Percentiles rank a stretch among this genome's conserved stretches.
Conservation (phyloP, 2,113 vertebrate species). For the Egretta garzetta region DNA sequence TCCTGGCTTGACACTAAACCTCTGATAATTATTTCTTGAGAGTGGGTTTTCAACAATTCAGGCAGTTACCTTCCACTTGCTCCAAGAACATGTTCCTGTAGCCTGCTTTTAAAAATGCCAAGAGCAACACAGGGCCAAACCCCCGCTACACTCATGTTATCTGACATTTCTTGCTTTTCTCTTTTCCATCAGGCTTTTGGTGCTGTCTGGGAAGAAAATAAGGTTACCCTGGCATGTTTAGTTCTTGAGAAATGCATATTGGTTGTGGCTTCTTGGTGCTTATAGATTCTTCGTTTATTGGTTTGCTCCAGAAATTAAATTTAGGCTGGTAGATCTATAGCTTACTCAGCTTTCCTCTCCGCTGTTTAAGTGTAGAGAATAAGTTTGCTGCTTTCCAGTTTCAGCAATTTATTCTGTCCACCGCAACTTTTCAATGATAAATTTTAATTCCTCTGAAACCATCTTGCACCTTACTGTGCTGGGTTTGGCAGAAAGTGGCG, state of each 20-base stretch:
- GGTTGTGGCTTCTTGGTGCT: neutral
- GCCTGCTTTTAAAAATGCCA: neutral
- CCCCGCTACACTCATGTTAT: neutral
- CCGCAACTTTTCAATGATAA: neutral
- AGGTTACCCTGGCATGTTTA: neutral
- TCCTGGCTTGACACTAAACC: neutral
- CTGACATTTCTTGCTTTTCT: neutral
- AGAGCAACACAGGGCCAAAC: neutral
- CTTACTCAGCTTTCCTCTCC: neutral
- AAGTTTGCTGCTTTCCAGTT: neutral
- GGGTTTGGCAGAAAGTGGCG: neutral
- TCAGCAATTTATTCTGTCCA: neutral
- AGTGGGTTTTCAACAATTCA: neutral
- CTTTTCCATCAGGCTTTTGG: neutral
- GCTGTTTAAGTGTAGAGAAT: neutral
- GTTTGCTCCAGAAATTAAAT: neutral
- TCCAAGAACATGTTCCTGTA: neutral
- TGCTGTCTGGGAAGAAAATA: neutral
- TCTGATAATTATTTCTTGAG: neutral
- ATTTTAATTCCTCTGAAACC: neutral
- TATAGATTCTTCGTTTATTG: neutral
- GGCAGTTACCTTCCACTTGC: neutral
- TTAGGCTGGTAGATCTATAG: neutral
- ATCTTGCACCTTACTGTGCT: accelerated
- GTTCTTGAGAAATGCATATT: neutral